Conservation (phyloP, 2,888 invertebrate genomes). For the Scaeva pyrastri region DNA sequence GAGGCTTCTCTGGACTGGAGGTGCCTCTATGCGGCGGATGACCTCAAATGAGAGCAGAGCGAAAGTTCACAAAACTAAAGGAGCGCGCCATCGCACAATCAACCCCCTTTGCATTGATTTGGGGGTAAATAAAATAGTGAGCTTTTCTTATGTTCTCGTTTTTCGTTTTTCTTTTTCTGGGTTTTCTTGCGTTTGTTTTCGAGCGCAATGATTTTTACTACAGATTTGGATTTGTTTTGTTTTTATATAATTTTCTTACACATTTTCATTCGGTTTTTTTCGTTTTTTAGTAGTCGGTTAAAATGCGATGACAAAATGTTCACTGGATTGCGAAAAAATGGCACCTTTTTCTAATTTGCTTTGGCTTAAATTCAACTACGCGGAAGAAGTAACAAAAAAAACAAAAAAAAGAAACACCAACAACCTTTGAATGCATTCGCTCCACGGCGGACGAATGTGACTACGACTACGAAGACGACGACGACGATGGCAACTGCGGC, state of each 20-base stretch:
- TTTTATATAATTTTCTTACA: constrained; percentile 32
- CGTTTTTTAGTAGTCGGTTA: not conserved
- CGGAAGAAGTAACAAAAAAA: not conserved
- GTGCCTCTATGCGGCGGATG: not conserved
- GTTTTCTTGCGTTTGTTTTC: not conserved
- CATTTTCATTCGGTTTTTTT: constrained; percentile 16
- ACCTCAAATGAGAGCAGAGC: constrained; percentile 48
- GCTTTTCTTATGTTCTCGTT: constrained; percentile 26
- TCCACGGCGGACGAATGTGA: not conserved
- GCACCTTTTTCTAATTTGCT: not conserved
- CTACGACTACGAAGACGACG: too few species aligned
- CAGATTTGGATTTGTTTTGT: constrained; percentile 35
- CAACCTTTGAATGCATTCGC: not conserved
- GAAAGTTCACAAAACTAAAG: constrained; percentile 26
- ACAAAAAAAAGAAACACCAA: too few species aligned
- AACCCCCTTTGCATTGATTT: constrained; percentile 46
- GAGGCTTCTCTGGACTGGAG: constrained; percentile 26
- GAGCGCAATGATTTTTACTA: constrained; percentile 30
- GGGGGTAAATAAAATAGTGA: constrained; percentile 29
- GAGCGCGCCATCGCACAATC: constrained; percentile 48
- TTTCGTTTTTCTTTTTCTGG: not conserved
- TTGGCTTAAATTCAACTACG: not conserved
- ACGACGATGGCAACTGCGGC: too few species aligned
- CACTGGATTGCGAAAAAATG: constrained; percentile 20
- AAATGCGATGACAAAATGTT: too few species aligned